Conservation (phyloP, 1,140 invertebrate species). For the Lepidurus arcticus region DNA sequence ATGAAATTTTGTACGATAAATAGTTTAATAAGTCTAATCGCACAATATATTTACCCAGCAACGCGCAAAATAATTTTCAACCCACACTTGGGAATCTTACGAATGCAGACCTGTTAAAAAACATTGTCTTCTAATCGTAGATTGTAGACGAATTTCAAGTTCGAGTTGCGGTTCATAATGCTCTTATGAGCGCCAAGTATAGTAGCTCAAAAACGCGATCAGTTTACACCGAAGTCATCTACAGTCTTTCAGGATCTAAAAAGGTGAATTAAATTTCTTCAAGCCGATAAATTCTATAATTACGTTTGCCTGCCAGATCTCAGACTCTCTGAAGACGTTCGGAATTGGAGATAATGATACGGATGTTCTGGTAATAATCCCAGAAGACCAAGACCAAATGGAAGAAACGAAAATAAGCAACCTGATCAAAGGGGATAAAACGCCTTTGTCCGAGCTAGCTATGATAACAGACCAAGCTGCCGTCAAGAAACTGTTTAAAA, state of each 20-base stretch:
- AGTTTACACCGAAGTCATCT: conserved; percentile 61
- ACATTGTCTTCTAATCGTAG: conserved; percentile 38
- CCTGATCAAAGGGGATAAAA: conserved; percentile 49
- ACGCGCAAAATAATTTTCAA: too few relatives aligned
- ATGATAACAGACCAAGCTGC: conserved; percentile 47
- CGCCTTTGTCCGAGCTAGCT: conserved; percentile 46
- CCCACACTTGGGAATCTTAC: too few relatives aligned
- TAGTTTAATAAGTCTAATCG: too few relatives aligned
- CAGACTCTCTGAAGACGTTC: conserved; percentile 55
- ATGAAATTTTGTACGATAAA: too few relatives aligned
- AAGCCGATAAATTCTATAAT: background rate
- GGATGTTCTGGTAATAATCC: conserved; percentile 53
- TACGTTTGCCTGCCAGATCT: conserved; percentile 34
- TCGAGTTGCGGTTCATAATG: conserved; percentile 60
- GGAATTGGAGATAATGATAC: conserved; percentile 53
- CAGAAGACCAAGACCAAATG: conserved; percentile 45
- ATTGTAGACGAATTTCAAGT: conserved; percentile 61
- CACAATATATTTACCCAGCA: too few relatives aligned
- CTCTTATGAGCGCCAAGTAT: conserved; percentile 50
- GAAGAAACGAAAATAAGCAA: conserved; percentile 40
- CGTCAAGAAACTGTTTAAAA: conserved; percentile 54
- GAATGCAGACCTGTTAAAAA: too few relatives aligned
- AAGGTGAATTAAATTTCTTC: conserved; percentile 44
- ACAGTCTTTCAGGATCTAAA: conserved; percentile 59
- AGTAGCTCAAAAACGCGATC: conserved; percentile 54